Percentiles rank a stretch among this genome's conserved stretches.
Conservation (phyloP, 2,113 vertebrate genomes). For the Megalops atlanticus region DNA sequence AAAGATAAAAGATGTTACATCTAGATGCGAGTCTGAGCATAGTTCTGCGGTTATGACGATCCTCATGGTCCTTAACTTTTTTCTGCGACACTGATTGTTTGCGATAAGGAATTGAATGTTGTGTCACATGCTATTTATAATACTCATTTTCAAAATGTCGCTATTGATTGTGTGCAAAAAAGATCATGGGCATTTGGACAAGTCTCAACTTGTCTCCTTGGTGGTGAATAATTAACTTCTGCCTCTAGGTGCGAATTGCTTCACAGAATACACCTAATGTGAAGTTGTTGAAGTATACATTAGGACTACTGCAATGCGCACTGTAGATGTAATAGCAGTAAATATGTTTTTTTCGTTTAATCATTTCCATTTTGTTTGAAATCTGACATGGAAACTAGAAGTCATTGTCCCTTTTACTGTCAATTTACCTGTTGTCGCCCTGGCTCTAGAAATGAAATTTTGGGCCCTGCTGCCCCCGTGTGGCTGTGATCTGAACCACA, state of each 20-base stretch:
- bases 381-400: neutral
- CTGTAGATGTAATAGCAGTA: no score
- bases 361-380: neutral
- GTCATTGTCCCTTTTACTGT: neutral
- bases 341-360: neutral
- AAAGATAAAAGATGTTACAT: no score
- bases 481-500: constrained; percentile 41
- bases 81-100: no score
- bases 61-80: no score
- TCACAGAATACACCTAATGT: neutral
- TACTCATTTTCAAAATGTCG: no score
- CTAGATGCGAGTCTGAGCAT: no score
- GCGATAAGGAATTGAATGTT: no score
- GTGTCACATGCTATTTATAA: no score
- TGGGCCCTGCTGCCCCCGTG: constrained; percentile 53
- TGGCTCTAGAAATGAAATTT: neutral
- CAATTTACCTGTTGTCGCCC: neutral
- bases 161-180: no score
- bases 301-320: no score
- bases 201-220: constrained; percentile 34
- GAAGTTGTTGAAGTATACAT: neutral
- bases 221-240: neutral
- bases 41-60: no score
- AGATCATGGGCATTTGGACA: no score
- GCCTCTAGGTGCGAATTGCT: constrained; percentile 20